A percentile compares a stretch with the other conserved stretches of the same genome.
Evolutionary conservation across 1,140 invertebrate species (phyloP).

Genomic region (Pogonomyrmex californicus): DNA sequence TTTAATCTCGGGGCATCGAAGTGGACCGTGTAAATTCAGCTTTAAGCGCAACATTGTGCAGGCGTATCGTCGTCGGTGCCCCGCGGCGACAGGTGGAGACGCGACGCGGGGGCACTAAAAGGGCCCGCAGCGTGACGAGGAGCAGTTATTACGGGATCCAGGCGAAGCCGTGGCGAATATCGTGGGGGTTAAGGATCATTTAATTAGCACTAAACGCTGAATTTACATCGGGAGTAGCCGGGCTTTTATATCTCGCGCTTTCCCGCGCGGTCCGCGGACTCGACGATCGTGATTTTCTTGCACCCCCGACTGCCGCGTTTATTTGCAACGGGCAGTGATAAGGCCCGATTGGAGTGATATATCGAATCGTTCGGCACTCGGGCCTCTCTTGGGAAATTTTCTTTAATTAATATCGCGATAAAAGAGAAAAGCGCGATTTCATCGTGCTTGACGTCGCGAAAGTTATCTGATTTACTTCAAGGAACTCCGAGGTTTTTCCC

Average conservation of each 20-base stretch:
- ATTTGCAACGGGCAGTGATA: not conserved
- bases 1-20: not conserved
- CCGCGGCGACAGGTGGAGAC: slow-evolving; percentile 41
- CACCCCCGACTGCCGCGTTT: slow-evolving; percentile 13
- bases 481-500: not conserved
- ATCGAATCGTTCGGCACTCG: not conserved
- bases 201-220: slow-evolving; percentile 63
- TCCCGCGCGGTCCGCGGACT: not conserved
- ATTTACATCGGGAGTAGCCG: slow-evolving; percentile 57
- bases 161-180: slow-evolving; percentile 15
- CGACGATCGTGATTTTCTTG: slow-evolving; percentile 37
- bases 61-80: not conserved
- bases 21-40: slow-evolving; percentile 13
- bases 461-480: not conserved
- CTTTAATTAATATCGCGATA: not conserved
- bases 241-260: slow-evolving; percentile 32
- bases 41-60: slow-evolving; percentile 18
- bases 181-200: slow-evolving; percentile 54
- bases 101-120: slow-evolving; percentile 24
- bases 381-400: not conserved
- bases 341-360: not conserved
- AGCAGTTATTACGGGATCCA: slow-evolving; percentile 4
- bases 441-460: not conserved
- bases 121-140: slow-evolving; percentile 20
- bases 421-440: not conserved